Percentiles rank a stretch among this genome's conserved stretches.
Conservation (phyloP, 1,140 invertebrate genomes). For the Whitmania pigra region DNA sequence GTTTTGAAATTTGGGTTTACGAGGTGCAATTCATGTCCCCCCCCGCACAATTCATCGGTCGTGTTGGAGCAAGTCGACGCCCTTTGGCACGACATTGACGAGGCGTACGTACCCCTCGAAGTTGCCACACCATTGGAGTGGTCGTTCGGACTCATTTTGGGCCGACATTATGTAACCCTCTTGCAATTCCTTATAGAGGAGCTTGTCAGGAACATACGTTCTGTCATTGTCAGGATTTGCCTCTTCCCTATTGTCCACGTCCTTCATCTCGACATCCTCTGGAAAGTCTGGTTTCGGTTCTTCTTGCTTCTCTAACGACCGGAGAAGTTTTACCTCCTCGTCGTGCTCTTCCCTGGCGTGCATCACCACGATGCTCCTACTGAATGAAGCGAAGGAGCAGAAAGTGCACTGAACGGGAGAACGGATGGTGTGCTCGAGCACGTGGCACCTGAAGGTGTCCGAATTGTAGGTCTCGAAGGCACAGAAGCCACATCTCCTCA, state of each 20-base stretch:
- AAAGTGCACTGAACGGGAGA: neutral
- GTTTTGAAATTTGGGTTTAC: no score
- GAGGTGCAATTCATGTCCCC: no score
- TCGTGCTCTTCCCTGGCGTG: slow-evolving; percentile 40
- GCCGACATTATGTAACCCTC: neutral
- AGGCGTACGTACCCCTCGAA: no score
- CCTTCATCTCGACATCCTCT: neutral
- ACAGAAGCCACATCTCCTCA: slow-evolving; percentile 17
- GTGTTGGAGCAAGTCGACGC: no score
- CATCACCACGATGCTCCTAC: neutral
- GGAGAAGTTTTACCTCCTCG: neutral
- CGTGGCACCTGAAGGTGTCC: slow-evolving; percentile 11
- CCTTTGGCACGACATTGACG: no score
- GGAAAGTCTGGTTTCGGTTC: neutral
- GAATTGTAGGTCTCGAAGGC: slow-evolving; percentile 6
- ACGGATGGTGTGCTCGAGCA: neutral
- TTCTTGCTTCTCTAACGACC: no score
- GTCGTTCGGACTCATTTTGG: no score
- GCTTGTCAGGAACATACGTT: neutral
- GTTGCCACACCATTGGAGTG: no score
- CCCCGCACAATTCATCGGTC: no score
- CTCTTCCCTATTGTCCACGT: neutral
- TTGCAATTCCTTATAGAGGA: neutral
- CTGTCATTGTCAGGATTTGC: neutral
- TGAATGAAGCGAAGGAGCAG: slow-evolving; percentile 16